Conservation (phyloP, 2,113 vertebrate genomes). For the chimpanzee (Pan troglodytes) region NHGRI_mPanTro3-v2.1_pri NC_086015.1:173619501-173620000, state of each 20-base stretch:
- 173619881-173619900: accelerated
- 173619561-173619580: neutral
- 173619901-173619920: slow-evolving; percentile 36
- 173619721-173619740: slow-evolving; percentile 25
- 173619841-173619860: neutral
- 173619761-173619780: slow-evolving; percentile 6
- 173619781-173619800: slow-evolving; percentile 42
- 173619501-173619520: slow-evolving; percentile 44
- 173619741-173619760: slow-evolving; percentile 12
- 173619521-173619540: neutral
- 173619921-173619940: slow-evolving; percentile 40
- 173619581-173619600: neutral
- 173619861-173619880: neutral
- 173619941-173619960: slow-evolving; percentile 35
- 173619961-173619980: neutral
- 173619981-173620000: neutral
- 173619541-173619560: neutral
- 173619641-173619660: neutral
- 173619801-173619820: neutral
- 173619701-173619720: neutral
- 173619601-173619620: neutral
- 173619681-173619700: slow-evolving; percentile 30
- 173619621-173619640: neutral
- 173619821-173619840: accelerated
- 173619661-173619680: neutral